A percentile compares a stretch with the other conserved stretches of the same genome.
These are phyloP conservation scores for Neria commutata DNA, from an alignment of 2,888 invertebrate species.

Conservation along the genomic window DNA sequence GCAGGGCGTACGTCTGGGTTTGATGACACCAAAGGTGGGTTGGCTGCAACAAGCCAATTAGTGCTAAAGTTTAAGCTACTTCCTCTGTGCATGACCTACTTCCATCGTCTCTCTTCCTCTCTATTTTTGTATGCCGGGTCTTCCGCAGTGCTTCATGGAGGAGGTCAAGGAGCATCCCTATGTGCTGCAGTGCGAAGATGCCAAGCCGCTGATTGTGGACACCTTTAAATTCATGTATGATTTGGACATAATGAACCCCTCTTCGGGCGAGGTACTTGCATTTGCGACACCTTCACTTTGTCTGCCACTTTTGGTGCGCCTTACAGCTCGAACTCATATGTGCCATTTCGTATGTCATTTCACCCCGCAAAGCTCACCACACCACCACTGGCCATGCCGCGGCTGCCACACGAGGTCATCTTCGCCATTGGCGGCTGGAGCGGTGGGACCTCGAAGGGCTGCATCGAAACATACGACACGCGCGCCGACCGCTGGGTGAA, in stretches of 20 bases:
- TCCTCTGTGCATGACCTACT: neutral
- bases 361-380: conserved; percentile 66
- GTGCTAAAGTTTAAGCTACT: neutral
- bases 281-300: conserved; percentile 9
- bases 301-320: neutral
- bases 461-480: conserved; percentile 88
- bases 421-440: conserved; percentile 86
- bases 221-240: conserved; percentile 91
- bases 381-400: conserved; percentile 80
- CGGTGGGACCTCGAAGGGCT: conserved; percentile 65
- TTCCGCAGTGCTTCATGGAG: conserved; percentile 84
- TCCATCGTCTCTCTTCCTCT: neutral
- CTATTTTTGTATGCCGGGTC: conserved; percentile 9
- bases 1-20: conserved; percentile 79
- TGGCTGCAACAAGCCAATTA: neutral
- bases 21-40: conserved; percentile 77
- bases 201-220: conserved; percentile 87
- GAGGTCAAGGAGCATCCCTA: conserved; percentile 88
- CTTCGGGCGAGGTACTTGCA: conserved; percentile 75
- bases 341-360: conserved; percentile 38
- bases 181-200: conserved; percentile 80
- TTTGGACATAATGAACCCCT: conserved; percentile 81
- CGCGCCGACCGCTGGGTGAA: conserved; percentile 86
- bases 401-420: conserved; percentile 87
- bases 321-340: conserved; percentile 34